Conservation (phyloP, 2,797 vertebrate species). For the Leptoclinus maculatus region DNA sequence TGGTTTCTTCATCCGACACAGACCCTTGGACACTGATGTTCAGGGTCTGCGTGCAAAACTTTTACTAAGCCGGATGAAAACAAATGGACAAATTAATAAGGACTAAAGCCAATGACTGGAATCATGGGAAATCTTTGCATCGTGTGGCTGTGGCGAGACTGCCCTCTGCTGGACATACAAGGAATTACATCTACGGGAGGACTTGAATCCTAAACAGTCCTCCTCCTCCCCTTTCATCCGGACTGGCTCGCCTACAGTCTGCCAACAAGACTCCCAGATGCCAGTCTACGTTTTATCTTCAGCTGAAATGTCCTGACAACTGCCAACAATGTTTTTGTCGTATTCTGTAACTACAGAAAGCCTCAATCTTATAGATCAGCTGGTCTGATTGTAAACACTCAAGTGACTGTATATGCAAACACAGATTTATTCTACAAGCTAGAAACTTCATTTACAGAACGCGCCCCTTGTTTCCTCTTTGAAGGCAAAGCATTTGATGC, state of each 20-base stretch:
- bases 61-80: conserved; percentile 12
- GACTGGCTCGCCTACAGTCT: neutral
- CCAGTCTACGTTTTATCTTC: conserved; percentile 11
- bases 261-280: conserved; percentile 4
- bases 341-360: conserved; percentile 30
- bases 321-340: conserved; percentile 35
- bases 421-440: conserved; percentile 22
- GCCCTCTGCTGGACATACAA: conserved; percentile 64
- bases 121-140: neutral
- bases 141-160: conserved; percentile 5
- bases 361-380: conserved; percentile 74
- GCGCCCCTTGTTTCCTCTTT: conserved; percentile 18
- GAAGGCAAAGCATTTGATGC: conserved; percentile 10
- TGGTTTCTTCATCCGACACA: neutral
- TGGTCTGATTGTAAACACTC: conserved; percentile 73
- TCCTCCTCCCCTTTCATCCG: conserved; percentile 9
- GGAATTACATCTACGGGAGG: conserved; percentile 4
- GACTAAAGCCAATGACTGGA: conserved; percentile 16
- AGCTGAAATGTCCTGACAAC: conserved; percentile 16
- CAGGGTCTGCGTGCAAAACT: neutral
- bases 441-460: conserved; percentile 3
- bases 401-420: conserved; percentile 67
- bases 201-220: conserved; percentile 5
- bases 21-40: neutral
- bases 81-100: conserved; percentile 3